Percentiles rank a stretch among this genome's conserved stretches.
Evolutionary conservation across 2,888 invertebrate species (phyloP).

Genomic region (Craniophora ligustri): DNA sequence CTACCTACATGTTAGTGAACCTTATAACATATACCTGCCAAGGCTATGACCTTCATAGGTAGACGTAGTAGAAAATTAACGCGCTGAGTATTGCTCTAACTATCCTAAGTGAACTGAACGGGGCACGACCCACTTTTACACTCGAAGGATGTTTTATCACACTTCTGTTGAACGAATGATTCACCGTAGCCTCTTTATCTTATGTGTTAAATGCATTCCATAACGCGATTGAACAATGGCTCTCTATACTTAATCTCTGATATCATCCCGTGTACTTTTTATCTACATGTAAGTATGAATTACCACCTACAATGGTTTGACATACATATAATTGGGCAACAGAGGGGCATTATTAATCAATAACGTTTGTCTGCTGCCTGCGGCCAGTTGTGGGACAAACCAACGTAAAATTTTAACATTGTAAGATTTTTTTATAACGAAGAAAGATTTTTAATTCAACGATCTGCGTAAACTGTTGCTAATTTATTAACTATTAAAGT

Average conservation of each 20-base stretch:
- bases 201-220: constrained; percentile 55
- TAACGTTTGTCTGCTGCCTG: no score
- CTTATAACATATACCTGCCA: constrained; percentile 18
- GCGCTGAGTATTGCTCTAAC: constrained; percentile 46
- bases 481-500: constrained; percentile 38
- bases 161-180: constrained; percentile 66
- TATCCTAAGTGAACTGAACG: constrained; percentile 53
- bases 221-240: constrained; percentile 39
- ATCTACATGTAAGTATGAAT: constrained; percentile 29
- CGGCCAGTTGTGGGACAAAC: no score
- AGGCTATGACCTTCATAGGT: constrained; percentile 54
- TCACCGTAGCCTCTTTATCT: constrained; percentile 67
- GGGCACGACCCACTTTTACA: constrained; percentile 67
- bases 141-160: constrained; percentile 67
- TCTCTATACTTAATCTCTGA: constrained; percentile 38
- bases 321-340: no score
- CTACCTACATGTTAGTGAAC: not conserved
- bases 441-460: constrained; percentile 7
- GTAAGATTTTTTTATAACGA: not conserved
- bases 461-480: constrained; percentile 12
- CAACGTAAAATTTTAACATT: not conserved
- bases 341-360: no score
- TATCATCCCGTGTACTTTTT: constrained; percentile 18
- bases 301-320: constrained; percentile 29
- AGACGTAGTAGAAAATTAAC: constrained; percentile 55